Conservation (phyloP, 2,888 invertebrate species). For the Synanthedon tipuliformis region DNA sequence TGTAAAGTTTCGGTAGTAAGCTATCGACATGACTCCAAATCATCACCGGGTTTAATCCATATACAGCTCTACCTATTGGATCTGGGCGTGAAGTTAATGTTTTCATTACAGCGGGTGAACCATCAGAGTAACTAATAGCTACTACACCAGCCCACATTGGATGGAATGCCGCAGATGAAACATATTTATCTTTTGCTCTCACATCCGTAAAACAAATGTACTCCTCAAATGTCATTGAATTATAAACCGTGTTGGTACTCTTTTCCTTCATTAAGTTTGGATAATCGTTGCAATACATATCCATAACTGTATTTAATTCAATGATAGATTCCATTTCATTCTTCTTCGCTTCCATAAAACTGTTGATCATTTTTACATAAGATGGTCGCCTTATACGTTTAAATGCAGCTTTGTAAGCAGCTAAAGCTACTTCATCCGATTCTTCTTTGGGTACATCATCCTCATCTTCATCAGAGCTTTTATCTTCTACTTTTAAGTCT, state of each 20-base stretch:
- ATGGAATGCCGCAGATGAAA: slow-evolving; percentile 77
- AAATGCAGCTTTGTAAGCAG: slow-evolving; percentile 35
- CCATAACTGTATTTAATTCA: slow-evolving; percentile 62
- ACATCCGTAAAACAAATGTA: slow-evolving; percentile 76
- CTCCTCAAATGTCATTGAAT: slow-evolving; percentile 55
- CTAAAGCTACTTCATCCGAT: slow-evolving; percentile 38
- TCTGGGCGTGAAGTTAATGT: slow-evolving; percentile 45
- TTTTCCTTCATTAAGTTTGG: slow-evolving; percentile 51
- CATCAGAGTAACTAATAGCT: slow-evolving; percentile 75
- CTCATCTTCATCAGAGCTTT: slow-evolving; percentile 30
- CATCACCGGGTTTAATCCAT: slow-evolving; percentile 75
- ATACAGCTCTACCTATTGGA: slow-evolving; percentile 66
- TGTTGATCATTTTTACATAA: slow-evolving; percentile 40
- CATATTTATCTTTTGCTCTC: slow-evolving; percentile 74
- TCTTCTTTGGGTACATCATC: slow-evolving; percentile 19
- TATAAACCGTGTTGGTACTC: slow-evolving; percentile 28
- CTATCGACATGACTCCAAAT: slow-evolving; percentile 82
- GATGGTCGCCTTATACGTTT: slow-evolving; percentile 45
- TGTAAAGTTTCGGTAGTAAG: slow-evolving; percentile 75
- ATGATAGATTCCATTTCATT: slow-evolving; percentile 43
- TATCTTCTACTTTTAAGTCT: slow-evolving; percentile 10
- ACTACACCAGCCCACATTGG: slow-evolving; percentile 77
- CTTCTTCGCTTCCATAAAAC: slow-evolving; percentile 28
- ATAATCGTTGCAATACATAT: slow-evolving; percentile 75
- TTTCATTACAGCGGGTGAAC: slow-evolving; percentile 60